These are phyloP conservation scores for Pelobates cultripes DNA, from an alignment of 2,797 vertebrate genomes.

Conservation along the genomic window DNA sequence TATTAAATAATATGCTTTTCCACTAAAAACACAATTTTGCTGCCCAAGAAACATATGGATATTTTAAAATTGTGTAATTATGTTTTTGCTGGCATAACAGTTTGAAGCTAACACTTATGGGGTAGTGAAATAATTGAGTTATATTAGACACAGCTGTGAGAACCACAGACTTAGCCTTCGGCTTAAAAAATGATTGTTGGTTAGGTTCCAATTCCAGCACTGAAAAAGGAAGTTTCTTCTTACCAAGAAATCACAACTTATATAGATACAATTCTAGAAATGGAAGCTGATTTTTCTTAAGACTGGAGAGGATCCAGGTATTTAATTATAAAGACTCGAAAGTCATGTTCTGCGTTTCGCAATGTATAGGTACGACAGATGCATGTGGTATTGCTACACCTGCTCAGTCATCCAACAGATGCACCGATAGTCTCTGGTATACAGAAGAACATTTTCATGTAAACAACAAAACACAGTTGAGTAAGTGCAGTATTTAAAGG, in stretches of 20 bases:
- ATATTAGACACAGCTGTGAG: conserved; percentile 51
- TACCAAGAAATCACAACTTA: conserved; percentile 14
- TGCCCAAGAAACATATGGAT: conserved; percentile 40
- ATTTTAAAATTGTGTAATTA: conserved; percentile 46
- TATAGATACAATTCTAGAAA: conserved; percentile 6
- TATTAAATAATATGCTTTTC: conserved; percentile 22
- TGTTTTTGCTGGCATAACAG: conserved; percentile 51
- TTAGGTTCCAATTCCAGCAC: conserved; percentile 34
- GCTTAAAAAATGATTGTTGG: conserved; percentile 44
- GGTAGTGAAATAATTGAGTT: conserved; percentile 51
- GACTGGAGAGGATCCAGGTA: background rate
- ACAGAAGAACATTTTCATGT: too few relatives aligned
- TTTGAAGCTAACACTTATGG: conserved; percentile 51
- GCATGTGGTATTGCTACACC: background rate
- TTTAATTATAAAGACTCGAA: background rate
- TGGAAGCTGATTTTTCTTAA: background rate
- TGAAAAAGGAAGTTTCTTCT: conserved; percentile 6
- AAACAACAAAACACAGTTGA: too few relatives aligned
- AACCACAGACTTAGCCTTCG: conserved; percentile 47
- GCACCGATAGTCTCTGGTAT: too few relatives aligned
- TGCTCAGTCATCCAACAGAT: too few relatives aligned
- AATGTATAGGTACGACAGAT: background rate
- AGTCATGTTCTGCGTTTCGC: background rate
- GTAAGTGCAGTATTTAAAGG: too few relatives aligned
- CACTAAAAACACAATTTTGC: conserved; percentile 9